These are phyloP conservation scores for Sphenodon punctatus DNA, from an alignment of 2,797 vertebrate genomes.

Conservation along the genomic window DNA sequence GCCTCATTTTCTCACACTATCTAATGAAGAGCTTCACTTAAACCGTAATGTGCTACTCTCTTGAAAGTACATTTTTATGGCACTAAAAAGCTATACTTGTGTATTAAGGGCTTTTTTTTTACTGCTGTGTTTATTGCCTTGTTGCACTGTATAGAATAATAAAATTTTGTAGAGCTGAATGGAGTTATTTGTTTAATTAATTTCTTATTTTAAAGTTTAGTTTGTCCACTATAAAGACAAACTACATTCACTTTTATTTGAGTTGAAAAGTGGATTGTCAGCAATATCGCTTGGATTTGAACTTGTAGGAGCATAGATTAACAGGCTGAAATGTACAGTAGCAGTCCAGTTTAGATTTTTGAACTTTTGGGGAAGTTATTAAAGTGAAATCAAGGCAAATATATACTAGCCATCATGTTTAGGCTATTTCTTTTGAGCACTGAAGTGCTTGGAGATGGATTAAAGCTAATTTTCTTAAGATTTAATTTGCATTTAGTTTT, in stretches of 20 bases:
- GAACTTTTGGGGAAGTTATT: background rate
- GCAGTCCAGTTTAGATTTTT: background rate
- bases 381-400: too few species aligned
- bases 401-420: too few species aligned
- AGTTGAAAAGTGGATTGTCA: background rate
- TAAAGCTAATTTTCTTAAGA: background rate
- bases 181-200: slow-evolving; percentile 60
- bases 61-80: slow-evolving; percentile 69
- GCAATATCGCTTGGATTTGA: background rate
- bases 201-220: slow-evolving; percentile 50
- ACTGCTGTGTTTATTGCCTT: slow-evolving; percentile 57
- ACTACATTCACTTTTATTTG: background rate
- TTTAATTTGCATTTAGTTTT: background rate
- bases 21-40: slow-evolving; percentile 85
- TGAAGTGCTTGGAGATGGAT: background rate
- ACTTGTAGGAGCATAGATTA: background rate
- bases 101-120: slow-evolving; percentile 61
- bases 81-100: slow-evolving; percentile 63
- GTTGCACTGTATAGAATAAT: slow-evolving; percentile 53
- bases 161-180: slow-evolving; percentile 9
- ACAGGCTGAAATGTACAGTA: background rate
- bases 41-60: slow-evolving; percentile 68
- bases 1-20: slow-evolving; percentile 84
- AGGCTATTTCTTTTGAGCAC: background rate
- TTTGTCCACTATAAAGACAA: slow-evolving; percentile 15